Base-by-base conservation (phyloP, 2,113 vertebrate species). In the Tyrannus savana region DNA sequence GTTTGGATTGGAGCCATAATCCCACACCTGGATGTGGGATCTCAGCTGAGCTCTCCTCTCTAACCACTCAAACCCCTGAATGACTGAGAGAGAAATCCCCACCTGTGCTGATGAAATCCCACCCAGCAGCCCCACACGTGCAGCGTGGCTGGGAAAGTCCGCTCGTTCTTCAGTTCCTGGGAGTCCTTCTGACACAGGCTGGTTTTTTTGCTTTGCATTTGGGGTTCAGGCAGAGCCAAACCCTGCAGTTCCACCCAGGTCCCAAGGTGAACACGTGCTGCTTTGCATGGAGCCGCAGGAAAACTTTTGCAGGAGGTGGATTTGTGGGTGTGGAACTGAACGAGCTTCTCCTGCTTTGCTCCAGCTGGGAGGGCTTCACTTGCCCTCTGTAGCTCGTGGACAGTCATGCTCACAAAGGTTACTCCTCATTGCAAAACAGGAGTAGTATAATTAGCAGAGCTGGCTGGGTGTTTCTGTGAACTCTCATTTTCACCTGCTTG, bases 281-380 rank as follows among this genome's bases (percentile, higher is more conserved):
- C 67, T 72, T 9, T 35, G 18, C 53, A 12, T 27, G 1, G 15
- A 73, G 25, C 50, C 56, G 63, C 46, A 41, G 33, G n/a, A 27
- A 15, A 46, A 3, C 35, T 12, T 18, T 12, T 3, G 21, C n/a
- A 18, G 13, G 52, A 3, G 0, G 1, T 8, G 41, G 49, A 5
- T 46, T 17, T 86, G 31, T 15, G 87, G 66, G 3, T 21, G 25
- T 33, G 33, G 69, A 49, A 23, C 27, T 46, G 42, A 39, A 9
- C 8, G 6, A 28, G 31, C 66, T 75, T 86, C 7, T 8, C 60
- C 8, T 85, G 64, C 39, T 58, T 88, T 80, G 58, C n/a, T 64
- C 9, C 1, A 2, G 44, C 64, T 46, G 11, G 52, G 17, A 44
- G 59, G 78, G 67, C 37, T 58, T 72, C 71, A 3, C 21, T 58